phyloP scores from a whole-genome alignment of 1,140 invertebrate species.

The Diplogasteroides magnus region DNA sequence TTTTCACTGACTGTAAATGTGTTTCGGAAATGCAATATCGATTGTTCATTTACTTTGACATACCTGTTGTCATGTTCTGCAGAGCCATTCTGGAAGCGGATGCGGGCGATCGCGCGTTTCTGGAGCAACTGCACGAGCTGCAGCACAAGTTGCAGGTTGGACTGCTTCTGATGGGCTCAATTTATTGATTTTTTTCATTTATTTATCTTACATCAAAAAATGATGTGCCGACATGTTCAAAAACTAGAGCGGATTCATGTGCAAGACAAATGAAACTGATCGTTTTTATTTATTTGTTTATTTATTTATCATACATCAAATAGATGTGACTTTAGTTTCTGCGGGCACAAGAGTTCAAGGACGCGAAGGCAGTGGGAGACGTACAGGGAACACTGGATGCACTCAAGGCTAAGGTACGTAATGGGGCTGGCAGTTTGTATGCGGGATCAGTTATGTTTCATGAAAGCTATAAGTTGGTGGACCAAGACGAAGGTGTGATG shows the following conservation, averaged over 20 bases:
- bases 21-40: too few species aligned
- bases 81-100: conserved; percentile 83
- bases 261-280: neutral
- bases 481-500: too few species aligned
- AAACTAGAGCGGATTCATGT: too few species aligned
- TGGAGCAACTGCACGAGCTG: conserved; percentile 78
- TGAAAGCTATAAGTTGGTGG: too few species aligned
- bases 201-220: neutral
- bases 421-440: too few species aligned
- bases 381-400: conserved; percentile 92
- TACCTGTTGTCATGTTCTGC: too few species aligned
- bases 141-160: conserved; percentile 81
- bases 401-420: conserved; percentile 73
- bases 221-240: too few species aligned
- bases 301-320: neutral
- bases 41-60: too few species aligned
- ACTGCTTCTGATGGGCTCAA: neutral
- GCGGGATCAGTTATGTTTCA: too few species aligned
- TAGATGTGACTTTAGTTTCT: conserved; percentile 66
- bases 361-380: conserved; percentile 84
- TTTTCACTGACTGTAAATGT: too few species aligned
- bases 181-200: neutral
- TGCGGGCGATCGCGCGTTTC: conserved; percentile 87
- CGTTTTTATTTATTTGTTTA: neutral
- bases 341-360: conserved; percentile 89